Evolutionary conservation across 2,797 vertebrate genomes (phyloP), one percentile per base, ranked within the genome.

Genomic region (Channa striata): DNA sequence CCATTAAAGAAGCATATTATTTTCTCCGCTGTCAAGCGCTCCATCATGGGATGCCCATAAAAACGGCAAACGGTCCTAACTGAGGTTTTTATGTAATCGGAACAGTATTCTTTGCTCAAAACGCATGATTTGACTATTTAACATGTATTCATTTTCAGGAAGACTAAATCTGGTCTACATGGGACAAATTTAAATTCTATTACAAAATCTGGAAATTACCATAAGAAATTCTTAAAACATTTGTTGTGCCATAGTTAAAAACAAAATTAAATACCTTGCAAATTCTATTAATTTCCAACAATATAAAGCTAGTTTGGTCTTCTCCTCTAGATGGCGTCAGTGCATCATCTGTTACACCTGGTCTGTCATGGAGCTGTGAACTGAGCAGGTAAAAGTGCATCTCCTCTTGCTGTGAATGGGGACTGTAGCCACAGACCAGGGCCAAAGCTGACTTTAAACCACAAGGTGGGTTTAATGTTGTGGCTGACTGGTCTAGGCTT

Each of bases 301-400:
- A 30, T 30, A 30, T 30, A 30, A 30, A 30, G 25, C 25, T 30
- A 30, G 25, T 30, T 30, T 30, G 25, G 25, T 30, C 25, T 30
- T 4, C 25, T 30, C 85, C 91, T 78, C 66, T 87, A 92, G 91
- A 69, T 83, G 90, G 89, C 2, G 86, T 43, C 53, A 85, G 66
- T 50, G 68, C 71, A 69, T 76, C 59, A 70, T 67, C 21, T 53
- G 62, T 51, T 7, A 14, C 19, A 34, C 14, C 46, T 12, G 36
- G 36, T 14, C 34, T n/a, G 10, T 14, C 17, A 2, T 0, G 17
- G n/a, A 11, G 5, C 17, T 1, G n/a, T 5, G 13, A 50, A 62
- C 36, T n/a, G 14, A 59, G 17, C 21, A 11, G 7, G 8, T 13
- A 23, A 49, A 25, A 13, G 44, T 21, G 36, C 10, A 30, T 46